phyloP scores from a whole-genome alignment of 37 sponge, comb jelly and placozoan genomes.

The Cliona cf. orientalis region DNA sequence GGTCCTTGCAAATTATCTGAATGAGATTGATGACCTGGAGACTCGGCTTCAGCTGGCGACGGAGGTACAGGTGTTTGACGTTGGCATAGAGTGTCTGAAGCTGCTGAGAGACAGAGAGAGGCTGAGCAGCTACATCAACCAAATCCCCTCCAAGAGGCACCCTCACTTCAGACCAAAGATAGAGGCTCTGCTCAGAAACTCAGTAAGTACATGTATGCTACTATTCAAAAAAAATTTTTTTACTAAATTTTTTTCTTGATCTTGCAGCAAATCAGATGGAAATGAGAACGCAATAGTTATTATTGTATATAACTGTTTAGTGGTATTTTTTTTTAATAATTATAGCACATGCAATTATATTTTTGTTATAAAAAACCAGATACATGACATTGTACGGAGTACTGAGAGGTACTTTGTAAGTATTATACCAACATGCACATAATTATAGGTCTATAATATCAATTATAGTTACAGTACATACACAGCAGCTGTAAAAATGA shows the following conservation, averaged over 20 bases:
- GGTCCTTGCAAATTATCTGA: slow-evolving; percentile 38
- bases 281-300: neutral
- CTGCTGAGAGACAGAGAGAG: slow-evolving; percentile 33
- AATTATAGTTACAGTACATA: no score
- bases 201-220: slow-evolving; percentile 19
- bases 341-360: neutral
- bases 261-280: slow-evolving; percentile 57
- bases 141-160: slow-evolving; percentile 19
- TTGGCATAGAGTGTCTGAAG: slow-evolving; percentile 30
- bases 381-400: slow-evolving; percentile 1
- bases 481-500: no score
- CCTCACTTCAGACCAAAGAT: slow-evolving; percentile 30
- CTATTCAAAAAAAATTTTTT: neutral
- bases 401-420: no score
- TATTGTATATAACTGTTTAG: neutral
- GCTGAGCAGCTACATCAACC: slow-evolving; percentile 37
- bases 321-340: neutral
- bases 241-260: neutral
- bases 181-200: slow-evolving; percentile 12
- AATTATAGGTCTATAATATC: no score
- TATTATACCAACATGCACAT: no score
- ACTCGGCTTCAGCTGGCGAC: slow-evolving; percentile 41
- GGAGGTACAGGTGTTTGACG: slow-evolving; percentile 12
- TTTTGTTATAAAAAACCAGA: neutral
- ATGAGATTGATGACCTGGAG: slow-evolving; percentile 60